Base-by-base conservation (phyloP, 2,888 invertebrate genomes). In the Bombylius major region DNA sequence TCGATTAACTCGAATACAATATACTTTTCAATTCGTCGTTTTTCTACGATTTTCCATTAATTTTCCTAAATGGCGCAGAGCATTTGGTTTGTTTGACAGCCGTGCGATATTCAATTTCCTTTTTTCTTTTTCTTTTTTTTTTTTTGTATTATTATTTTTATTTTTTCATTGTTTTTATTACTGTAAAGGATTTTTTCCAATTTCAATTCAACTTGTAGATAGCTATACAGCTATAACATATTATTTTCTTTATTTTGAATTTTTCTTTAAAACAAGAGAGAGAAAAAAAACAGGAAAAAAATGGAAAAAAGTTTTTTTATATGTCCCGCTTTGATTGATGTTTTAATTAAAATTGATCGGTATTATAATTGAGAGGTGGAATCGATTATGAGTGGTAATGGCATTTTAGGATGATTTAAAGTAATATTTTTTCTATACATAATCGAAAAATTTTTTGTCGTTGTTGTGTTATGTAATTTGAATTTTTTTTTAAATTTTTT, bases 61-160 rank as follows among this genome's bases (percentile, higher is more conserved):
- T 61, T 62, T 59, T 59, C 56, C 62, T 61, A 62, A 62, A 62
- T 62, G 61, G 55, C 54, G 55, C 55, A 53, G 55, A 54, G 58
- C 57, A 59, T 57, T 57, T 56, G 56, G 56, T 52, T 56, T 56
- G 56, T 56, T 53, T 53, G 56, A 53, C 50, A 56, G 56, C 51
- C 54, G 36, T 50, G 50, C 55, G 55, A 50, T 50, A 55, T 55
- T 57, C 42, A 48, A 44, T 31, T 46, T n/a, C n/a, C 33, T 55
- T 56, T 52, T 52, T 39, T 31, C 13, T 54, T 48, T 14, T 39
- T 46, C 33, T 55, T 56, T 52, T 52, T 39, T 31, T 14, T 54
- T 48, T 14, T 39, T 49, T 23, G 23, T 23, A 23, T 23, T 23
- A 31, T 50, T 49, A 9, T 32, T 34, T 11, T 14, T 11, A 36